These are phyloP conservation scores for Todiramphus chloris DNA, from an alignment of 2,113 vertebrate species.

Conservation along the genomic window DNA sequence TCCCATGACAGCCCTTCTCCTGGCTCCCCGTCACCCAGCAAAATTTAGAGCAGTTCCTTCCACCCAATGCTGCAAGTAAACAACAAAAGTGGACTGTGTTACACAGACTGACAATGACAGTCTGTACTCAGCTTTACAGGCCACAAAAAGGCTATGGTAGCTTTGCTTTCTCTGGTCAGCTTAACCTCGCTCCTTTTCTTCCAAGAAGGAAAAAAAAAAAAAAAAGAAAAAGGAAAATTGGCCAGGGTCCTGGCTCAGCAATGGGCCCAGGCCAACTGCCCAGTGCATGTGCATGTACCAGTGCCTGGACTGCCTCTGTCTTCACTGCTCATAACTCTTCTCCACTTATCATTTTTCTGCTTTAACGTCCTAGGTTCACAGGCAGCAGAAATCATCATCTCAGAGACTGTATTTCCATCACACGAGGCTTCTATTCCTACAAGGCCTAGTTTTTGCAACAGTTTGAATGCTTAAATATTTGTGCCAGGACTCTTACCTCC, in stretches of 20 bases:
- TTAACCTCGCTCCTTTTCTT: background rate
- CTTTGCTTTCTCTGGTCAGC: conserved; percentile 17
- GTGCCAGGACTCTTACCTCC: background rate
- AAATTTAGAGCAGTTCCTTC: conserved; percentile 25
- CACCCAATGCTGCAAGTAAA: conserved; percentile 15
- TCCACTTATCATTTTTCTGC: background rate
- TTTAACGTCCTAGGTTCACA: background rate
- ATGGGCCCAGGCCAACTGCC: background rate
- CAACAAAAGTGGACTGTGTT: conserved; percentile 47
- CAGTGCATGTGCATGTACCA: background rate
- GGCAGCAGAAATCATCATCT: background rate
- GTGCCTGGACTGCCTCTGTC: background rate
- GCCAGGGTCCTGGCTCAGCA: background rate
- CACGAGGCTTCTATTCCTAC: background rate
- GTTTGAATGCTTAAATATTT: background rate
- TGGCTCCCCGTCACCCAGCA: background rate
- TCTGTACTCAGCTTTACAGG: background rate
- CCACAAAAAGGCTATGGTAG: conserved; percentile 3
- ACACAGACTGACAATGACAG: conserved; percentile 42
- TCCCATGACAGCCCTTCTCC: background rate
- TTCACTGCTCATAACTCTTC: background rate
- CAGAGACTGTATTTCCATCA: background rate
- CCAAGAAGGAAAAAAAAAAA: background rate
- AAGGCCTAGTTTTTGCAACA: background rate
- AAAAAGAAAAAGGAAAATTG: background rate